phyloP scores from a whole-genome alignment of 2,797 vertebrate species.

The Amphiprion clarkii region DNA sequence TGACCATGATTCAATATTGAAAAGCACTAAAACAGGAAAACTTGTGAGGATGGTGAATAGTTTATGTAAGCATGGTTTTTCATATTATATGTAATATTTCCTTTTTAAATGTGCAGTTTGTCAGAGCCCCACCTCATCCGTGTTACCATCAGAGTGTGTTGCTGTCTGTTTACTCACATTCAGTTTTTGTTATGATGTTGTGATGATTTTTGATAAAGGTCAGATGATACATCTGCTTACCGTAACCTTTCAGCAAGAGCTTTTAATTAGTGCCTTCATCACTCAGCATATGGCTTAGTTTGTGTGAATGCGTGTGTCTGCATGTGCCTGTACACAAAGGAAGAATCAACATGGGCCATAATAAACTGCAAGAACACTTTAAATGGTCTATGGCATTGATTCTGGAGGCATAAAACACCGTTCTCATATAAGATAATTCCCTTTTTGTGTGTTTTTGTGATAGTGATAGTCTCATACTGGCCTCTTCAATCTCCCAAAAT shows the following conservation, averaged over 20 bases:
- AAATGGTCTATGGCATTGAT: not conserved
- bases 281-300: slow-evolving; percentile 74
- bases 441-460: slow-evolving; percentile 8
- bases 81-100: not conserved
- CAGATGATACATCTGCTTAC: slow-evolving; percentile 77
- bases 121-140: slow-evolving; percentile 11
- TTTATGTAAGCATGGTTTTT: not conserved
- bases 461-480: not conserved
- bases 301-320: slow-evolving; percentile 26
- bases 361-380: not conserved
- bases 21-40: too few relatives aligned
- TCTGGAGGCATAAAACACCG: not conserved
- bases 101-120: slow-evolving; percentile 3
- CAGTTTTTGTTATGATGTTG: slow-evolving; percentile 73
- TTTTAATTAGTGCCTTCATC: slow-evolving; percentile 85
- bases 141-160: slow-evolving; percentile 45
- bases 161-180: slow-evolving; percentile 59
- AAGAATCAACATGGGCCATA: not conserved
- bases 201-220: slow-evolving; percentile 77
- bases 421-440: not conserved
- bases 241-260: slow-evolving; percentile 76
- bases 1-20: too few relatives aligned
- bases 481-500: not conserved
- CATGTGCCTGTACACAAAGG: not conserved
- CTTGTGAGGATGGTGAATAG: too few relatives aligned